These are phyloP conservation scores for Psylliodes chrysocephalus DNA, from an alignment of 2,888 invertebrate species.

Conservation along the genomic window DNA sequence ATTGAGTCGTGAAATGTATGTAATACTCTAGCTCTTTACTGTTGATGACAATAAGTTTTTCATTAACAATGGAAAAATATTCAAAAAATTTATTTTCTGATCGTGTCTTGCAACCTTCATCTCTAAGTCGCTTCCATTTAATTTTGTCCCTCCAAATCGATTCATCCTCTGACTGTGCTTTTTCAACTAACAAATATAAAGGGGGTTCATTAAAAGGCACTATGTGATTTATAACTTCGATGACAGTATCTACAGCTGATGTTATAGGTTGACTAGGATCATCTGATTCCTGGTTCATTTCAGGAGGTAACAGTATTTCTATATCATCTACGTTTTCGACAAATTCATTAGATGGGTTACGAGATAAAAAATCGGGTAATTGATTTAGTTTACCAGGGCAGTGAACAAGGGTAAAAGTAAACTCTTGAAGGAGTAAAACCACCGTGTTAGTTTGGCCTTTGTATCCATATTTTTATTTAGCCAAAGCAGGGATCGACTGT, in stretches of 20 bases:
- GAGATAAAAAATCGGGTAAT: conserved; percentile 39
- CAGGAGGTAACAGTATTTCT: not conserved
- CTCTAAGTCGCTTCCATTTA: not conserved
- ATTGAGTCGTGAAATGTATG: conserved; percentile 25
- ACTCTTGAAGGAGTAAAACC: conserved; percentile 41
- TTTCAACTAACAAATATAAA: not conserved
- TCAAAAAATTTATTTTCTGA: not conserved
- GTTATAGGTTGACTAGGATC: too few relatives aligned
- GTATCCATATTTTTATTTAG: conserved; percentile 31
- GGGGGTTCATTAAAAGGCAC: not conserved
- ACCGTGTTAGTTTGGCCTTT: conserved; percentile 35
- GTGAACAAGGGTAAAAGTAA: conserved; percentile 45
- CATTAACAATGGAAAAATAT: not conserved
- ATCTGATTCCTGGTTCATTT: not conserved
- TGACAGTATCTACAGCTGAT: too few relatives aligned
- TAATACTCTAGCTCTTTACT: not conserved
- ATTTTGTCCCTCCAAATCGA: not conserved
- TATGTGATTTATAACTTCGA: not conserved
- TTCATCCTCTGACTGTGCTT: not conserved
- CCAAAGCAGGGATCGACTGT: conserved; percentile 45
- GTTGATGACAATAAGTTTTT: not conserved
- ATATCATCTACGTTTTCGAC: not conserved
- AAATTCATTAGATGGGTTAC: conserved; percentile 28
- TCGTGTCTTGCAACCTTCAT: not conserved
- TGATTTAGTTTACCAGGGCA: conserved; percentile 39